Conservation (phyloP, 2,888 invertebrate genomes). For the Tenthredo livida region DNA sequence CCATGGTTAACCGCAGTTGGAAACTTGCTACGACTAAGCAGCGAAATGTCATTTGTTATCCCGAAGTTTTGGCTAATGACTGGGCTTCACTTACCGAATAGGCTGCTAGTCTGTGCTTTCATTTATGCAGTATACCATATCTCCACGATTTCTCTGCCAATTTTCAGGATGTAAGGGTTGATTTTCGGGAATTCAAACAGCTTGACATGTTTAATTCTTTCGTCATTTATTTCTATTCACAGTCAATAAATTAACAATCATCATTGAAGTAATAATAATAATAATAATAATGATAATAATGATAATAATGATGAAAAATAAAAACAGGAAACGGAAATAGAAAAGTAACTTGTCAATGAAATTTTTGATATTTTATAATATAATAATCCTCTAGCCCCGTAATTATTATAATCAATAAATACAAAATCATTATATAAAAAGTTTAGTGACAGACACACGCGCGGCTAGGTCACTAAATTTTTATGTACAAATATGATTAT, state of each 20-base stretch:
- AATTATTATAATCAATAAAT: conserved; percentile 69
- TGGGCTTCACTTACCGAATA: conserved; percentile 41
- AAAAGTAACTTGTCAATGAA: conserved; percentile 31
- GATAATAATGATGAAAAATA: conserved; percentile 60
- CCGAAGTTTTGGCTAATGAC: conserved; percentile 56
- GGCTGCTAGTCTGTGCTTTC: neutral
- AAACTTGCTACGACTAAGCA: conserved; percentile 57
- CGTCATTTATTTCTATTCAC: conserved; percentile 74
- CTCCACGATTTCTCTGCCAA: neutral
- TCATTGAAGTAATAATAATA: conserved; percentile 69
- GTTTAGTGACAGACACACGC: conserved; percentile 10
- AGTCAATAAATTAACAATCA: conserved; percentile 74
- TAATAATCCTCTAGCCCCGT: conserved; percentile 62
- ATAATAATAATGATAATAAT: conserved; percentile 38
- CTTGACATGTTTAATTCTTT: conserved; percentile 59
- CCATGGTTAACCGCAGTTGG: conserved; percentile 59
- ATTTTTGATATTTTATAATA: neutral
- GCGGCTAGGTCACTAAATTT: conserved; percentile 17
- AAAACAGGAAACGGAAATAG: neutral
- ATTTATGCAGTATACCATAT: neutral
- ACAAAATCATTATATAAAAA: conserved; percentile 64
- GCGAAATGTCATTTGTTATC: conserved; percentile 60
- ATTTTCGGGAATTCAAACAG: neutral
- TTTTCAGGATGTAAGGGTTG: neutral
- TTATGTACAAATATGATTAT: conserved; percentile 58